These are phyloP conservation scores for Clostera curtula DNA, from an alignment of 2,888 invertebrate species.

Conservation along the genomic window DNA sequence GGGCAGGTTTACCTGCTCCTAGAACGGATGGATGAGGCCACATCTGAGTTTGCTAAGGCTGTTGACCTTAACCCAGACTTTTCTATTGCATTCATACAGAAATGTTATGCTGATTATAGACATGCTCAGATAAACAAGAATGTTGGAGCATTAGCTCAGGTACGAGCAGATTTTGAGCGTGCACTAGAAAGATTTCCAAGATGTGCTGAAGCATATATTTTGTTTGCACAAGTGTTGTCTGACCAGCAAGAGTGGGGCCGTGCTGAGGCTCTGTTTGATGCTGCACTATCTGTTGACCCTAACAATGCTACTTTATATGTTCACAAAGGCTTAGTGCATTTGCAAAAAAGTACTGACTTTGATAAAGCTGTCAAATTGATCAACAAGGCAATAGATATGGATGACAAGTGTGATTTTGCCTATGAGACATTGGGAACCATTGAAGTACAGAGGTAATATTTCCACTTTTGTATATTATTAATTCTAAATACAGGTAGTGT, in stretches of 20 bases:
- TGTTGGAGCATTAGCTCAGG: constrained; percentile 76
- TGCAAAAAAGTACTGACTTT: constrained; percentile 91
- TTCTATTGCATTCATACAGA: constrained; percentile 91
- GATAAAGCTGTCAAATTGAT: constrained; percentile 86
- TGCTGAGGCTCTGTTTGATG: constrained; percentile 87
- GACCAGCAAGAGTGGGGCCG: constrained; percentile 89
- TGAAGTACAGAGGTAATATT: constrained; percentile 93
- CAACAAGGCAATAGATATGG: constrained; percentile 87
- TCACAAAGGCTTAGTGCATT: constrained; percentile 86
- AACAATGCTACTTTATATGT: constrained; percentile 90
- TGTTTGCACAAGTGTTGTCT: constrained; percentile 92
- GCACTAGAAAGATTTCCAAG: constrained; percentile 86
- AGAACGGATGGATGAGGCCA: constrained; percentile 87
- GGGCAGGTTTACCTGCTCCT: constrained; percentile 90
- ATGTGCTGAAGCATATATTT: constrained; percentile 89
- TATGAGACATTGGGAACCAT: constrained; percentile 96
- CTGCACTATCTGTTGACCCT: constrained; percentile 88
- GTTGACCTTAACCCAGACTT: constrained; percentile 88
- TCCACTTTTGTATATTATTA: constrained; percentile 13
- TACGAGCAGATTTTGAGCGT: constrained; percentile 83
- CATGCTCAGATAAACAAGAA: constrained; percentile 78
- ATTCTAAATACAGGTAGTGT: too few species aligned
- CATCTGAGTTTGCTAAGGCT: constrained; percentile 87
- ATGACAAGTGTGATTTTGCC: constrained; percentile 94
- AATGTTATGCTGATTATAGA: constrained; percentile 91